These are phyloP conservation scores for Triops cancriformis DNA, from an alignment of 1,140 invertebrate species.

Conservation along the genomic window DNA sequence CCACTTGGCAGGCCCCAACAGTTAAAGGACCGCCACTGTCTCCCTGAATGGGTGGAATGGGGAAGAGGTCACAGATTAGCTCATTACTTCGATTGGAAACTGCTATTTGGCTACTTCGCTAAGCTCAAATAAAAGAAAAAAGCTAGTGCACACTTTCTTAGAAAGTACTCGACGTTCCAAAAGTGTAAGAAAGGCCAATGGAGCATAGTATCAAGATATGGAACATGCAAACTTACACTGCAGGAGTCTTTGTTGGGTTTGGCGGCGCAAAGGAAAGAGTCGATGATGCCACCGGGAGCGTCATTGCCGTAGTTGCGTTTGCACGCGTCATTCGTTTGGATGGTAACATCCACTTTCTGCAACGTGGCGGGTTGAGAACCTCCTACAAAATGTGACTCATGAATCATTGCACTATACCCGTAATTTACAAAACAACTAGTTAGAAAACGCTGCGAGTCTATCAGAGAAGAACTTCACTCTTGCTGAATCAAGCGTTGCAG, in stretches of 20 bases:
- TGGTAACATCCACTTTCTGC: constrained; percentile 71
- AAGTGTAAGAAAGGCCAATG: neutral
- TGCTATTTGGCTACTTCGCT: no score
- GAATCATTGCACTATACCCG: no score
- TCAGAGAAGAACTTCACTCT: no score
- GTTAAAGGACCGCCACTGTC: constrained; percentile 86
- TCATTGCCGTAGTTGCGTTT: constrained; percentile 69
- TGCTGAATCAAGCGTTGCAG: no score
- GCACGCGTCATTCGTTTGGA: constrained; percentile 73
- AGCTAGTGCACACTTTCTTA: no score
- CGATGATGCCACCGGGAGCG: constrained; percentile 76
- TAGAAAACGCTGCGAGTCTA: no score
- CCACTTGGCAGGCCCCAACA: constrained; percentile 66
- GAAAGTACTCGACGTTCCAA: neutral
- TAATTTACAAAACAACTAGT: no score
- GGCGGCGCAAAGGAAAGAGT: constrained; percentile 78
- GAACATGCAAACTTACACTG: constrained; percentile 54
- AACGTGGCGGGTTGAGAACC: constrained; percentile 68
- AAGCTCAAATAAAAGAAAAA: no score
- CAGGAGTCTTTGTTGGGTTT: constrained; percentile 73
- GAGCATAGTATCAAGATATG: neutral
- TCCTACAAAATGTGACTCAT: constrained; percentile 53
- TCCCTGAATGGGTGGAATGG: constrained; percentile 51
- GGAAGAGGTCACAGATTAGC: constrained; percentile 12
- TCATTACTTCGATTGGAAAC: neutral